Conservation (phyloP, 2,113 vertebrate genomes). For the Campylomormyrus numenius region DNA sequence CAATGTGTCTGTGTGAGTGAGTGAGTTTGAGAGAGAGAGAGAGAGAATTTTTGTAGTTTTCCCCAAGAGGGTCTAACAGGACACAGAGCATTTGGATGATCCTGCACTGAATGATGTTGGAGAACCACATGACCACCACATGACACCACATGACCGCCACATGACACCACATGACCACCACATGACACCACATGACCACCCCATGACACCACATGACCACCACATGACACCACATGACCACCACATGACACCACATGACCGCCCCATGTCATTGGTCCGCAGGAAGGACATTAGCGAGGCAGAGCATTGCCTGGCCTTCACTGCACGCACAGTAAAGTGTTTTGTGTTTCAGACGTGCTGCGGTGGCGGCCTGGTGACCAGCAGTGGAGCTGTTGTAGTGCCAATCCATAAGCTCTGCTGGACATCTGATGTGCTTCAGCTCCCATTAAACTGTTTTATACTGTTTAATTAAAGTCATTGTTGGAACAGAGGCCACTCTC, state of each 20-base stretch:
- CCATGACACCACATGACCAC: neutral
- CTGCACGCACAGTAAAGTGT: neutral
- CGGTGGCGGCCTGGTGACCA: neutral
- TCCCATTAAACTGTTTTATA: neutral
- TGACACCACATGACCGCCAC: too few relatives aligned
- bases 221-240: neutral
- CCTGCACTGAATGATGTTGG: neutral
- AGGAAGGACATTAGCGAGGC: neutral
- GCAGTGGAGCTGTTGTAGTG: neutral
- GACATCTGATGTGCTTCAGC: neutral
- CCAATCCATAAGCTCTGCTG: neutral
- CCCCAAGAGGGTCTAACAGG: neutral
- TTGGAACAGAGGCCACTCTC: neutral
- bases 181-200: too few relatives aligned
- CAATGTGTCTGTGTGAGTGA: slow-evolving; percentile 17
- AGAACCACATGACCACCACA: neutral
- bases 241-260: neutral
- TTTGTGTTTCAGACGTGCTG: neutral
- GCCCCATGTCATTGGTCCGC: neutral
- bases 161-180: too few relatives aligned
- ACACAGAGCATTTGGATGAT: neutral
- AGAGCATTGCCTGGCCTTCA: neutral
- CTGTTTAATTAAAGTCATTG: neutral
- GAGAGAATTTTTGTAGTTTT: neutral
- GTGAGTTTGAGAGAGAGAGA: neutral